Percentiles rank a stretch among this genome's conserved stretches.
These are phyloP conservation scores for Hymenopus coronatus DNA, from an alignment of 2,888 invertebrate genomes.

Conservation along the genomic window DNA sequence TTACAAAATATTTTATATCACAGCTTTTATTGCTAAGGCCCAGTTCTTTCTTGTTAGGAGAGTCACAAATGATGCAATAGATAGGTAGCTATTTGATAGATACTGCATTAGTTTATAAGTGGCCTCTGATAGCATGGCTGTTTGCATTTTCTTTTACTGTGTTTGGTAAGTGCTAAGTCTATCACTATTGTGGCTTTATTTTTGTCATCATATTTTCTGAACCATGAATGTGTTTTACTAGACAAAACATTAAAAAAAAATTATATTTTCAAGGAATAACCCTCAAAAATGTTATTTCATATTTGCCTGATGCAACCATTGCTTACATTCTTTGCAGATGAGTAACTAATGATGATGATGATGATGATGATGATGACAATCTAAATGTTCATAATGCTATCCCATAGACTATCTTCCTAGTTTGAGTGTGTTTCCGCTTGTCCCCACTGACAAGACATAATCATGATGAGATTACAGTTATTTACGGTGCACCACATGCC, in stretches of 20 bases:
- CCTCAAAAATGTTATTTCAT: too few species aligned
- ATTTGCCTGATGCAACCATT: too few species aligned
- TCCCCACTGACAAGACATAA: too few species aligned
- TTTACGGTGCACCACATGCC: too few species aligned
- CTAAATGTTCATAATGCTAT: too few species aligned
- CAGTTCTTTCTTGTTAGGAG: not conserved
- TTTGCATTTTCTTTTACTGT: not conserved
- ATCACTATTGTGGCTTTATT: not conserved
- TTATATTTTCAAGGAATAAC: not conserved
- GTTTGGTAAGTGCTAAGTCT: not conserved
- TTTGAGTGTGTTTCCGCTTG: too few species aligned
- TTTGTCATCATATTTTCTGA: not conserved
- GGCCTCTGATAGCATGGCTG: not conserved
- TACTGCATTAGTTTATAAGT: not conserved
- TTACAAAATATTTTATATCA: not conserved
- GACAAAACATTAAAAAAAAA: not conserved
- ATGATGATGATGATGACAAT: too few species aligned
- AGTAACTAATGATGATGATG: too few species aligned
- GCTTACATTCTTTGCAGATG: too few species aligned
- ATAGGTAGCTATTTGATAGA: not conserved
- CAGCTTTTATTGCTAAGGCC: not conserved
- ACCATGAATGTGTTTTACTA: not conserved
- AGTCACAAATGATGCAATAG: not conserved
- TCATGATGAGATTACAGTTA: too few species aligned
- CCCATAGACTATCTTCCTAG: too few species aligned